Conservation (phyloP, 2,113 vertebrate species). For the Polypterus bichir region DNA sequence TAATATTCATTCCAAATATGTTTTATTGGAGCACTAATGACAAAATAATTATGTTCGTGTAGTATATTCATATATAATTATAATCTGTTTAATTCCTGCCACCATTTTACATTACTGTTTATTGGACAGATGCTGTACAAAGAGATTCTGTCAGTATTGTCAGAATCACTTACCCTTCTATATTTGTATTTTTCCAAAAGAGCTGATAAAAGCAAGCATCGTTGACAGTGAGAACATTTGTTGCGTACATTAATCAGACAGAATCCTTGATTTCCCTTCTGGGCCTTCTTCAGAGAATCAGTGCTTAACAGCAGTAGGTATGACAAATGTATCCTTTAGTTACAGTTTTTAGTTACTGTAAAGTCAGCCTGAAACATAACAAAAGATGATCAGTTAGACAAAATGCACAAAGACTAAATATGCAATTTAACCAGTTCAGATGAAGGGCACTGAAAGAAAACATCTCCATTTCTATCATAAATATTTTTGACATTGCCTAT, state of each 20-base stretch:
- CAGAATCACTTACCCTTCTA: conserved; percentile 28
- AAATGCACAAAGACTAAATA: too few species aligned
- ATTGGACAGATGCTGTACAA: conserved; percentile 41
- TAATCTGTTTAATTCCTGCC: neutral
- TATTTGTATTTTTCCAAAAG: conserved; percentile 38
- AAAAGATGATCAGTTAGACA: conserved; percentile 28
- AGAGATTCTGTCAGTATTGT: conserved; percentile 31
- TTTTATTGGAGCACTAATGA: too few species aligned
- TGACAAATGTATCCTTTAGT: conserved; percentile 44
- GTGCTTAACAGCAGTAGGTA: conserved; percentile 38
- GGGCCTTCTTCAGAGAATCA: conserved; percentile 35
- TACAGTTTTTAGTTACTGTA: conserved; percentile 29
- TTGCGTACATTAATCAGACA: conserved; percentile 47
- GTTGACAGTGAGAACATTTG: conserved; percentile 37
- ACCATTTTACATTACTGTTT: conserved; percentile 32
- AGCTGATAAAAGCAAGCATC: conserved; percentile 27
- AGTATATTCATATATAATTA: too few species aligned
- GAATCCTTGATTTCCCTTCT: conserved; percentile 45
- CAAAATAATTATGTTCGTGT: too few species aligned
- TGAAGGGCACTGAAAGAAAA: too few species aligned
- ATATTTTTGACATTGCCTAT: too few species aligned
- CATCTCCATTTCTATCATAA: too few species aligned
- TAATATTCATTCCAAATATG: too few species aligned
- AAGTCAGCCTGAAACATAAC: conserved; percentile 13
- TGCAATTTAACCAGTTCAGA: too few species aligned